Evolutionary conservation across 1,140 invertebrate species (phyloP).

Genomic region (Pseudomyrmex gracilis): DNA sequence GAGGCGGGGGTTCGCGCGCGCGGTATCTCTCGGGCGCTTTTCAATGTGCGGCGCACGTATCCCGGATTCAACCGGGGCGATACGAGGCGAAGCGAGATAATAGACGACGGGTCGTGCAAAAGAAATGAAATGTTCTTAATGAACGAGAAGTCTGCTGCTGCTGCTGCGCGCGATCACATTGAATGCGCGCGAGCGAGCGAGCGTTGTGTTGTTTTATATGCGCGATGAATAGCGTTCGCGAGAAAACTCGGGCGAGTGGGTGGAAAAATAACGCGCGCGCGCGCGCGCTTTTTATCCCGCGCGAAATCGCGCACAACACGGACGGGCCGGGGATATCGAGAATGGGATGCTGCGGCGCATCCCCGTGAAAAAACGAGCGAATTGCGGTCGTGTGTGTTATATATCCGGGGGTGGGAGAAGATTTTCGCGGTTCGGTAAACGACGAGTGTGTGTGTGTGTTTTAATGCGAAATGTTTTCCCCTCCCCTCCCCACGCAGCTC

Average conservation of each 20-base stretch:
- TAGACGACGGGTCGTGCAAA: conserved; percentile 20
- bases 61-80: background rate
- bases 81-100: conserved; percentile 29
- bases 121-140: conserved; percentile 51
- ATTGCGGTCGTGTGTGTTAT: background rate
- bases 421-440: background rate
- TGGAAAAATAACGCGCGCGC: background rate
- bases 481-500: too few species aligned
- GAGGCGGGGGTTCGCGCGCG: too few species aligned
- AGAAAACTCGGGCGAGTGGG: background rate
- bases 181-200: background rate
- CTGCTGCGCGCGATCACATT: background rate
- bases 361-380: background rate
- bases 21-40: background rate
- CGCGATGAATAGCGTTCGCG: conserved; percentile 38
- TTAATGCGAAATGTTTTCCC: too few species aligned
- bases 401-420: background rate
- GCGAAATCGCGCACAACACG: background rate
- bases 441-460: conserved; percentile 3
- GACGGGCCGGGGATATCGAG: conserved; percentile 4
- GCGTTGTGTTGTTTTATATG: conserved; percentile 8
- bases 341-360: background rate
- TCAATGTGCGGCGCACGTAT: conserved; percentile 13
- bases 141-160: conserved; percentile 17
- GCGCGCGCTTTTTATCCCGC: conserved; percentile 33